Evolutionary conservation across 2,797 vertebrate genomes (phyloP).

Genomic region (Mastacembelus armatus): DNA sequence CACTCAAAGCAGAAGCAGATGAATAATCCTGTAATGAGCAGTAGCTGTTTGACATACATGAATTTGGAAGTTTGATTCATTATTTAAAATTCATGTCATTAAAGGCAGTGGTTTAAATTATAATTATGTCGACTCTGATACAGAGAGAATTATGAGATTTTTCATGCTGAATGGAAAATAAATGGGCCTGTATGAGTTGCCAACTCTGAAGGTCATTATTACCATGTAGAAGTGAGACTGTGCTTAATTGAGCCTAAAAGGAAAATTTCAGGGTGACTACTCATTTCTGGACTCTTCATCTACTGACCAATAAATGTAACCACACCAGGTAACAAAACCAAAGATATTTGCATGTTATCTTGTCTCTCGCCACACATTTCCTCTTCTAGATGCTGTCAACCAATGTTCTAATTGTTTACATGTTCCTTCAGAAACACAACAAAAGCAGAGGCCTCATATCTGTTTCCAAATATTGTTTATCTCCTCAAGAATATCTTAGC

Average conservation of each 20-base stretch:
- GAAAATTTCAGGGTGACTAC: constrained; percentile 18
- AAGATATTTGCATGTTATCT: not conserved
- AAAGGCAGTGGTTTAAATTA: constrained; percentile 6
- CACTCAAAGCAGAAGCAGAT: constrained; percentile 3
- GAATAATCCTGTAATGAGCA: constrained; percentile 39
- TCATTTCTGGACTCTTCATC: constrained; percentile 15
- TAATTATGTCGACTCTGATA: not conserved
- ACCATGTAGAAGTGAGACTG: constrained; percentile 29
- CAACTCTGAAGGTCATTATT: constrained; percentile 44
- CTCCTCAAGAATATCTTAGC: too few relatives aligned
- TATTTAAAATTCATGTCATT: constrained; percentile 16
- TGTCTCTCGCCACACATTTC: not conserved
- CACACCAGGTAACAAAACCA: not conserved
- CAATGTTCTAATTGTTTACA: too few relatives aligned
- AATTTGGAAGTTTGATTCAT: constrained; percentile 5
- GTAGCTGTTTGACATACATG: constrained; percentile 8
- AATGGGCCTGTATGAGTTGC: constrained; percentile 46
- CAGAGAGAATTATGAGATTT: constrained; percentile 4
- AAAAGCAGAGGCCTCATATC: too few relatives aligned
- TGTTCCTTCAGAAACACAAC: too few relatives aligned
- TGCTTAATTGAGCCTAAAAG: constrained; percentile 62
- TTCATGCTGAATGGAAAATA: constrained; percentile 27
- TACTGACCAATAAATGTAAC: constrained; percentile 10
- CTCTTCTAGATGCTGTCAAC: not conserved
- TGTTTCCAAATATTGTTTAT: too few relatives aligned